Base-by-base conservation (phyloP, 2,888 invertebrate genomes). In the Diarsia brunnea region DNA sequence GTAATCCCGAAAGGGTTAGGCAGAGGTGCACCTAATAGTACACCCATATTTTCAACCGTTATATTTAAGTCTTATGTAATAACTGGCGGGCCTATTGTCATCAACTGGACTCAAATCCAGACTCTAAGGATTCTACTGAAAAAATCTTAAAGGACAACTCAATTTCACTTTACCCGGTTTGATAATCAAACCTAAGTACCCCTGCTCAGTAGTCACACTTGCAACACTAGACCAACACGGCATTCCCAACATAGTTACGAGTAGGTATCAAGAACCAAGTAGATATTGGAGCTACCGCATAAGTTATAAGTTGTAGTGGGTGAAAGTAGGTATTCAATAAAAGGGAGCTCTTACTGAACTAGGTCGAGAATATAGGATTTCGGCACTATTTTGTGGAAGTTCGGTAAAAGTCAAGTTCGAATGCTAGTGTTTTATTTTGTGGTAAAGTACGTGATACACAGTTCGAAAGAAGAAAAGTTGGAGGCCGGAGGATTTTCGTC, bases 281-380 rank as follows among this genome's bases (percentile, higher is more conserved):
- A 47, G n/a, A 73, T 68, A 73, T 65, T 61, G 31, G 61, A 38
- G 27, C n/a, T 55, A n/a, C 66, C 45, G 65, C 51, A 66, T 73
- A 72, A 74, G 58, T 72, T 78, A 79, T 38, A 73, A 58, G 69
- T 79, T 64, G n/a, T 49, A 60, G n/a, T 49, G 65, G 38, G 38
- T 75, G 49, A 47, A 70, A 74, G 51, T 81, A 65, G 43, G 65
- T 75, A 69, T 87, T 69, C 51, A 74, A 71, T 79, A 82, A 78
- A 77, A 75, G 27, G 63, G n/a, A 74, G 70, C 75, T 76, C 68
- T 78, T 66, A 71, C 11, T 11, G 1, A 69, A 78, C 75, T 80
- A 55, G 79, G 43, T 38, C 65, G 63, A 70, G 84, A 84, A 81
- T 75, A 75, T 73, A 69, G 38, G 64, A 58, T 84, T 82, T 84